These are phyloP conservation scores for Nemoura dubitans DNA, from an alignment of 2,888 invertebrate genomes.

Conservation along the genomic window DNA sequence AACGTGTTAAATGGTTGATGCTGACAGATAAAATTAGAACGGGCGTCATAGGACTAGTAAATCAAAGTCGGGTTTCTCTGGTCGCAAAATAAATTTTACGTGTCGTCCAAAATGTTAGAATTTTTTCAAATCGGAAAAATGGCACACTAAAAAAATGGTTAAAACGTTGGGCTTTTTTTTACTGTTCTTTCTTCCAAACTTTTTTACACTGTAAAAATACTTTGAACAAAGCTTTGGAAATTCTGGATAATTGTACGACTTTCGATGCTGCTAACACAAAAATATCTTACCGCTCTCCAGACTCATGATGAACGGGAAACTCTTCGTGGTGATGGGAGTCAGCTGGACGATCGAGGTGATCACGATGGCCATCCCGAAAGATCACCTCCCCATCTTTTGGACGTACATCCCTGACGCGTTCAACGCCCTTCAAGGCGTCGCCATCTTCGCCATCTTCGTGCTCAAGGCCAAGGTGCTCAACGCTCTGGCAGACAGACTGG, in stretches of 20 bases:
- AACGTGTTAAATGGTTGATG: not conserved
- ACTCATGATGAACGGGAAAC: constrained; percentile 74
- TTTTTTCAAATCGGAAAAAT: too few species aligned
- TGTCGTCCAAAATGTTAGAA: too few species aligned
- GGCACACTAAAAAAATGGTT: too few species aligned
- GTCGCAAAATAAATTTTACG: not conserved
- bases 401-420: constrained; percentile 70
- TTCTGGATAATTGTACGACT: too few species aligned
- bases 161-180: too few species aligned
- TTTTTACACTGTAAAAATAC: too few species aligned
- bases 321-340: constrained; percentile 83
- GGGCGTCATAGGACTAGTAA: not conserved
- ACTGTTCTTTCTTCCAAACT: too few species aligned
- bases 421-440: constrained; percentile 75
- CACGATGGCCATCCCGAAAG: constrained; percentile 64
- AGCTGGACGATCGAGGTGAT: constrained; percentile 76
- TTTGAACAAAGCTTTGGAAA: too few species aligned
- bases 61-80: not conserved
- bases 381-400: constrained; percentile 21
- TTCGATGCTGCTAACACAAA: too few species aligned
- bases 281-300: constrained; percentile 59
- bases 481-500: constrained; percentile 56
- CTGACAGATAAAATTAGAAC: not conserved
- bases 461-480: constrained; percentile 73
- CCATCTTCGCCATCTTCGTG: constrained; percentile 73